phyloP scores from a whole-genome alignment of 1,140 invertebrate genomes.

The Eulimnadia texana region DNA sequence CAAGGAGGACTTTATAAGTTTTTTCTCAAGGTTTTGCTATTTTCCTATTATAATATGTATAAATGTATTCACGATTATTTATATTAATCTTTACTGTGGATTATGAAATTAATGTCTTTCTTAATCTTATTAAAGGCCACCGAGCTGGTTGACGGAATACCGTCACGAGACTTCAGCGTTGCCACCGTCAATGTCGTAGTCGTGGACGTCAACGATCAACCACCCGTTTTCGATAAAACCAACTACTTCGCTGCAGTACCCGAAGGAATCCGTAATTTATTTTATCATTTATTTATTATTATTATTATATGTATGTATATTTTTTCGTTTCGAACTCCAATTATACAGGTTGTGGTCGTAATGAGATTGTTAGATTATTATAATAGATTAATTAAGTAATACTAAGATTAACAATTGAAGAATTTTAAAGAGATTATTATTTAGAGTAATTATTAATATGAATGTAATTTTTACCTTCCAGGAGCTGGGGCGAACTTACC shows the following conservation, averaged over 20 bases:
- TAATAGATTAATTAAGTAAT: constrained; percentile 23
- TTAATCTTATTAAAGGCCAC: constrained; percentile 38
- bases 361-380: no score
- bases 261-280: constrained; percentile 52
- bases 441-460: not conserved
- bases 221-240: constrained; percentile 54
- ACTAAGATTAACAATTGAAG: constrained; percentile 9
- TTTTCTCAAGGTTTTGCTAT: constrained; percentile 20
- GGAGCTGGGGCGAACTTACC: constrained; percentile 31
- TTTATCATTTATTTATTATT: constrained; percentile 24
- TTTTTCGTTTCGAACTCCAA: no score
- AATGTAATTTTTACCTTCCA: constrained; percentile 18
- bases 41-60: constrained; percentile 1
- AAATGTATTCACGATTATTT: no score
- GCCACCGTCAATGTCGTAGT: constrained; percentile 62
- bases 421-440: no score
- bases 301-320: no score
- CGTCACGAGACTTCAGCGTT: constrained; percentile 46
- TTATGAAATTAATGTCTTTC: no score
- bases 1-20: constrained; percentile 66
- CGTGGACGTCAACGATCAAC: constrained; percentile 67
- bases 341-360: no score
- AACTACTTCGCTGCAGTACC: constrained; percentile 52
- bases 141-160: constrained; percentile 53
- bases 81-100: no score